phyloP scores from a whole-genome alignment of 2,797 vertebrate species.

The Dicrostonyx torquatus region DNA sequence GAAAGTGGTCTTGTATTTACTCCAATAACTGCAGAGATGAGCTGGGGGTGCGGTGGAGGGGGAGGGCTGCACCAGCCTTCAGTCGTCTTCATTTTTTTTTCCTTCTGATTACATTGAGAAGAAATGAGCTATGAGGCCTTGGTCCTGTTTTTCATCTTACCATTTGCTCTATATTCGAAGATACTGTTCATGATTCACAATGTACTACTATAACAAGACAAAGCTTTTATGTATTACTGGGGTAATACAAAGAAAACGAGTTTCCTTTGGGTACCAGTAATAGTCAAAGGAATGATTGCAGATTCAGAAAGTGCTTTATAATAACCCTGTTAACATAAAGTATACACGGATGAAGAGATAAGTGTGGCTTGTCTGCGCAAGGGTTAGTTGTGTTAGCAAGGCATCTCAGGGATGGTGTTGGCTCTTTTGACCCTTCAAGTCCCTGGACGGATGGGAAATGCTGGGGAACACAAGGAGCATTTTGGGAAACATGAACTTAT shows the following conservation, averaged over 20 bases:
- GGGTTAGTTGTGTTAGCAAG: constrained; percentile 71
- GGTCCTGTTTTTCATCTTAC: constrained; percentile 57
- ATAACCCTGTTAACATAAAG: constrained; percentile 77
- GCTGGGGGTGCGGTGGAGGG: background rate
- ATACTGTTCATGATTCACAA: constrained; percentile 70
- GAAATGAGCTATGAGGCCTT: constrained; percentile 37
- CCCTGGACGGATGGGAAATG: background rate
- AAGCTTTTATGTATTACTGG: constrained; percentile 72
- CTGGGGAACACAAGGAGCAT: background rate
- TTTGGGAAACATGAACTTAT: background rate
- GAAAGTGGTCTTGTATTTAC: constrained; percentile 61
- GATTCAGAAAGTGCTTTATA: constrained; percentile 74
- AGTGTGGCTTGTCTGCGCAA: constrained; percentile 52
- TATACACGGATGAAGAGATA: constrained; percentile 63
- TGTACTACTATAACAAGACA: constrained; percentile 71
- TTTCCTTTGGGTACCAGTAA: constrained; percentile 77
- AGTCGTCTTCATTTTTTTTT: constrained; percentile 59
- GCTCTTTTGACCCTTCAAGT: constrained; percentile 43
- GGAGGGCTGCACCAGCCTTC: constrained; percentile 6
- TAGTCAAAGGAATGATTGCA: constrained; percentile 79
- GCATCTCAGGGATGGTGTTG: constrained; percentile 55
- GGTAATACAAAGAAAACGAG: constrained; percentile 75
- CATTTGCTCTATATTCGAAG: constrained; percentile 72
- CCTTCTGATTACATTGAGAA: constrained; percentile 61
- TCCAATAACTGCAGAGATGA: constrained; percentile 51